Percentiles rank a stretch among this genome's conserved stretches.
Evolutionary conservation across 2,888 invertebrate genomes (phyloP).

Genomic region (Netelia virgata): DNA sequence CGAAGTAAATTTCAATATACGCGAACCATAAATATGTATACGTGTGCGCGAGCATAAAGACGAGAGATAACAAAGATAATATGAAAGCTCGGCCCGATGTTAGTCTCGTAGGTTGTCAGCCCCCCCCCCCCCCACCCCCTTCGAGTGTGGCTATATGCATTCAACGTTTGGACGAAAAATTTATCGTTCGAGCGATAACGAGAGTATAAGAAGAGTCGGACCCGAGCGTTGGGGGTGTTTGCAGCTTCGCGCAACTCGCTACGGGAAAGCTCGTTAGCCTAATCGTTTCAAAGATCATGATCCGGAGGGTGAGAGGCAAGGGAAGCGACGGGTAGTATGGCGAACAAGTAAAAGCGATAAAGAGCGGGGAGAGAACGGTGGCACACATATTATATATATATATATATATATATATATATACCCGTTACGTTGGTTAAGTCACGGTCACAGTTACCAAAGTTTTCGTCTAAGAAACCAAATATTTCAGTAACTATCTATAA

Average conservation of each 20-base stretch:
- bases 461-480: background rate
- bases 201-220: slow-evolving; percentile 64
- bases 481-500: slow-evolving; percentile 2
- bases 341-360: slow-evolving; percentile 28
- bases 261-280: slow-evolving; percentile 67
- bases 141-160: background rate
- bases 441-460: slow-evolving; percentile 19
- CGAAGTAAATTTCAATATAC: background rate
- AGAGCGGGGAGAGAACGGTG: slow-evolving; percentile 13
- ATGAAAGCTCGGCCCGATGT: slow-evolving; percentile 51
- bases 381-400: background rate
- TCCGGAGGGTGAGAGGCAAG: slow-evolving; percentile 28
- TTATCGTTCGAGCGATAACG: slow-evolving; percentile 65
- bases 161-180: slow-evolving; percentile 62
- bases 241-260: slow-evolving; percentile 42
- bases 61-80: slow-evolving; percentile 60
- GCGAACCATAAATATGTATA: background rate
- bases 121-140: no score
- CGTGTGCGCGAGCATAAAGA: background rate
- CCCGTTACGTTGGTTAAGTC: background rate
- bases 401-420: no score
- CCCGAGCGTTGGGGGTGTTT: slow-evolving; percentile 29
- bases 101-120: slow-evolving; percentile 38
- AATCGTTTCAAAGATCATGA: slow-evolving; percentile 61
- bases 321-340: background rate